Evolutionary conservation across 2,113 vertebrate genomes (phyloP), one percentile per base, ranked within the genome.

Genomic region (Cephalopterus ornatus): DNA sequence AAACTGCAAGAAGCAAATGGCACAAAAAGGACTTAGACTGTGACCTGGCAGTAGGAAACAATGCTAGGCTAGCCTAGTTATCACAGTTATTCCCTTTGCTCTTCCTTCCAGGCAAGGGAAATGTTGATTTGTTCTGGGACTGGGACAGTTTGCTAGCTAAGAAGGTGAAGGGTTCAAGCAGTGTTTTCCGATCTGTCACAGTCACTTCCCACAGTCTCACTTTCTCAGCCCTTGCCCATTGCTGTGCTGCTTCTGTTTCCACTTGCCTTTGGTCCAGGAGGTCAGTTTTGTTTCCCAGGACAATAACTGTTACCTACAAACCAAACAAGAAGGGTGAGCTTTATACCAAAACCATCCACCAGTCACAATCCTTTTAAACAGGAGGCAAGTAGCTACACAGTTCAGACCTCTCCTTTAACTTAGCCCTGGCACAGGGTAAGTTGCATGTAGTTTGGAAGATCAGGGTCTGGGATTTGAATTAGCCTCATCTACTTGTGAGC

Each of bases 151-250:
- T 99, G 96, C 98, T 99, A 66, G 99, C 99, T 88, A 99, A 95
- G 53, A 98, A 97, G 15, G 98, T 99, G 97, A 99, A 99, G 6
- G 99, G 99, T 26, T 99, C 99, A 16, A 99, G 98, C 89, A 99
- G 98, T 0, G 99, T 98, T 96, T 95, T 98, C 58, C 99, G 97
- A 21, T 99, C 99, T 0, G 98, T 97, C 39, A 99, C 99, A 6
- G 98, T 99, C 89, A 99, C 99, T 97, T 99, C 99, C 99, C 99
- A 99, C 80, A 99, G 98, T 85, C 98, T 98, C 88, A 99, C 98
- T 96, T 98, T 99, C 98, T 99, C 99, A 0, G 98, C 98, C 13
- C 97, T 98, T 4, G 99, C 99, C 99, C 99, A 99, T 75, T 99
- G 99, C 97, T 99, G 99, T 3, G 99, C 99, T 88, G 93, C 97